phyloP scores from a whole-genome alignment of 2,113 vertebrate species.

The Danio rerio region GRCz12tu NC_133183.1:17754001-17754500 shows the following conservation, averaged over 20 bases:
- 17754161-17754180: constrained; percentile 76
- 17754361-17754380: constrained; percentile 14
- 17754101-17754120: constrained; percentile 88
- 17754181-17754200: constrained; percentile 71
- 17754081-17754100: constrained; percentile 85
- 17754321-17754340: not conserved
- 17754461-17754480: constrained; percentile 15
- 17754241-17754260: constrained; percentile 52
- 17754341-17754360: not conserved
- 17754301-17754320: not conserved
- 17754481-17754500: constrained; percentile 14
- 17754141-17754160: constrained; percentile 83
- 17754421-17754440: constrained; percentile 8
- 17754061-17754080: constrained; percentile 86
- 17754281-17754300: not conserved
- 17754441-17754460: constrained; percentile 2
- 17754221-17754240: constrained; percentile 53
- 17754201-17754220: constrained; percentile 66
- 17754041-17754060: constrained; percentile 99
- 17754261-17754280: constrained; percentile 36
- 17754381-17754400: constrained; percentile 8
- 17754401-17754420: not conserved
- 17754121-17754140: constrained; percentile 81
- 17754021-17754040: constrained; percentile 97
- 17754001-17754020: constrained; percentile 89